These are phyloP conservation scores for Helarctos malayanus DNA, from an alignment of 2,797 vertebrate genomes.

Conservation along the genomic window DNA sequence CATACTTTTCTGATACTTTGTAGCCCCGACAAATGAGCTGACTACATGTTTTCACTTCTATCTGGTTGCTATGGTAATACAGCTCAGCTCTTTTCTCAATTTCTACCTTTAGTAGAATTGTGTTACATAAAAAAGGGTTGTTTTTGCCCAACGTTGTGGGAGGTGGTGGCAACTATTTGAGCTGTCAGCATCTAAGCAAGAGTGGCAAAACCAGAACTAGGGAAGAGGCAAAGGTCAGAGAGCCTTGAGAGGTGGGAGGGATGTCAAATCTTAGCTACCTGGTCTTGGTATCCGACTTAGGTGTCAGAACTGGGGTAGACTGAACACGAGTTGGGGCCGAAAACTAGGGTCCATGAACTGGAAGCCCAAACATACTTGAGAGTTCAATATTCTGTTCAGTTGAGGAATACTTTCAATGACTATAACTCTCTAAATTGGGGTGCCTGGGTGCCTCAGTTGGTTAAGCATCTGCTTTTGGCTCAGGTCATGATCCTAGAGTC, in stretches of 20 bases:
- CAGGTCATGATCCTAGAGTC: neutral
- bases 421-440: neutral
- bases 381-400: neutral
- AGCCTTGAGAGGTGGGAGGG: neutral
- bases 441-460: neutral
- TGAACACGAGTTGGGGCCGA: rapidly evolving
- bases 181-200: neutral
- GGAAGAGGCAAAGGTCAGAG: neutral
- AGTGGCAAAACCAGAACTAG: neutral
- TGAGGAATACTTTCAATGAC: neutral
- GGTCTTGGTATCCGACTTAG: neutral
- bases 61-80: conserved; percentile 72
- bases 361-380: neutral
- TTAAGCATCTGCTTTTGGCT: neutral
- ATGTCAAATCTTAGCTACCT: neutral
- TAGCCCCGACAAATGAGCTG: neutral
- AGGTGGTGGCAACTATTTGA: neutral
- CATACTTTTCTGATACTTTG: neutral
- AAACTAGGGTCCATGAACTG: neutral
- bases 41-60: neutral
- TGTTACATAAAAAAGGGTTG: conserved; percentile 5
- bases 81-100: conserved; percentile 49
- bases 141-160: neutral
- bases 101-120: conserved; percentile 27
- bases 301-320: neutral